phyloP scores from a whole-genome alignment of 2,113 vertebrate species.

The Lipophrys pholis region DNA sequence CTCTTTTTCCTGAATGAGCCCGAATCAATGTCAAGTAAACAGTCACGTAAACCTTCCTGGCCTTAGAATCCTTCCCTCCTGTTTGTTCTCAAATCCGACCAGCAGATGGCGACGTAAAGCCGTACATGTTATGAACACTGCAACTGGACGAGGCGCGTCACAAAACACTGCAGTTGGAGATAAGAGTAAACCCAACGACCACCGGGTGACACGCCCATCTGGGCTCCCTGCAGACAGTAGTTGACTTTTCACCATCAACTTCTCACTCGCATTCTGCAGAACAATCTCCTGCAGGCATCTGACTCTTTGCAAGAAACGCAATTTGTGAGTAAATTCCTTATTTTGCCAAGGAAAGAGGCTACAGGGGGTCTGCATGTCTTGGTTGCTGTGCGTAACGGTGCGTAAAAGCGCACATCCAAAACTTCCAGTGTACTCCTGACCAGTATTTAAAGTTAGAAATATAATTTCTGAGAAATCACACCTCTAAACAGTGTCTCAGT shows the following conservation, averaged over 20 bases:
- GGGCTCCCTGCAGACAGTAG: not conserved
- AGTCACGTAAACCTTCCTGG: no score
- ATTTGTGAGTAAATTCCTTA: not conserved
- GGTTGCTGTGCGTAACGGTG: conserved; percentile 15
- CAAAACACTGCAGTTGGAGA: not conserved
- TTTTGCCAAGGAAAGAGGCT: not conserved
- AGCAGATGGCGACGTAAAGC: conserved; percentile 32
- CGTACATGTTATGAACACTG: not conserved
- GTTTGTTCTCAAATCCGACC: not conserved
- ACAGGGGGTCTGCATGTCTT: no score
- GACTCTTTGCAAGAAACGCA: not conserved
- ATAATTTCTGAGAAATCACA: no score
- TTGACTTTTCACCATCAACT: not conserved
- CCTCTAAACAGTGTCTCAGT: no score
- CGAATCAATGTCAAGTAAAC: no score
- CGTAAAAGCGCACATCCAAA: conserved; percentile 7
- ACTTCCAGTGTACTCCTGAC: not conserved
- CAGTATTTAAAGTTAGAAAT: no score
- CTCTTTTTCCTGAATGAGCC: no score
- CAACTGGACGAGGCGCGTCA: not conserved
- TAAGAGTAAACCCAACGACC: conserved; percentile 19
- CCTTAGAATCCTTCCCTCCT: no score
- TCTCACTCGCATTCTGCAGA: not conserved
- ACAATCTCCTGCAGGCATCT: not conserved
- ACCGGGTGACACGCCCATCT: conserved; percentile 5